Evolutionary conservation across 2,888 invertebrate genomes (phyloP).

Genomic region (Tigriopus californicus): DNA sequence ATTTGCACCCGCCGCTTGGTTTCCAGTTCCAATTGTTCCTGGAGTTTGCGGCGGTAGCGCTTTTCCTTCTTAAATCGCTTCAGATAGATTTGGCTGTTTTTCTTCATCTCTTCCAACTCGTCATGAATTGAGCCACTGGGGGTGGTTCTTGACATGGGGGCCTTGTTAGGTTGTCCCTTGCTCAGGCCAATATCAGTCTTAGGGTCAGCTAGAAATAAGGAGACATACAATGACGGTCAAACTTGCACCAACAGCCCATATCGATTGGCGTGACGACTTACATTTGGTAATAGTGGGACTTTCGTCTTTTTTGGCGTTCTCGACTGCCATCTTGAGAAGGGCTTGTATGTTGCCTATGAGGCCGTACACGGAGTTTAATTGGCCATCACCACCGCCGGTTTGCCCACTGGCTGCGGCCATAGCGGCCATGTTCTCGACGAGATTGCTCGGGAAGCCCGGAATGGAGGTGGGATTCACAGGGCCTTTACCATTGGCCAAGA

Average conservation of each 20-base stretch:
- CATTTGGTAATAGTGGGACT: neutral
- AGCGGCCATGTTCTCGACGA: neutral
- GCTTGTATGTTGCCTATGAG: slow-evolving; percentile 10
- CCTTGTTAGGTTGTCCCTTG: neutral
- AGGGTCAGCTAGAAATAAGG: neutral
- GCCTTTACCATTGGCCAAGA: too few species aligned
- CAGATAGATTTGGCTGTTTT: slow-evolving; percentile 40
- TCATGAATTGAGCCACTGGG: neutral
- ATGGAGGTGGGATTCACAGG: neutral
- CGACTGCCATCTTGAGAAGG: slow-evolving; percentile 11
- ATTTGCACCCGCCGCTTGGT: slow-evolving; percentile 55
- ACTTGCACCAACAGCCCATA: too few species aligned
- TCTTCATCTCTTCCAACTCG: slow-evolving; percentile 2
- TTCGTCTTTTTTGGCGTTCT: slow-evolving; percentile 13
- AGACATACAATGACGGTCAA: neutral
- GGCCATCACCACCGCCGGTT: slow-evolving; percentile 1
- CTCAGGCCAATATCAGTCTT: slow-evolving; percentile 1
- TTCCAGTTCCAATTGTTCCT: slow-evolving; percentile 64
- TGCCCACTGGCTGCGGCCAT: neutral
- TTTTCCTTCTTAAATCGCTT: slow-evolving; percentile 73
- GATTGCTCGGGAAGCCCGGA: neutral
- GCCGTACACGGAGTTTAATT: slow-evolving; percentile 9
- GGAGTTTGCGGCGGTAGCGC: slow-evolving; percentile 56
- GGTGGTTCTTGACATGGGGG: too few species aligned
- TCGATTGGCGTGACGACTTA: too few species aligned